Base-by-base conservation (phyloP, 2,888 invertebrate species). In the Netelia fuscicornis region DNA sequence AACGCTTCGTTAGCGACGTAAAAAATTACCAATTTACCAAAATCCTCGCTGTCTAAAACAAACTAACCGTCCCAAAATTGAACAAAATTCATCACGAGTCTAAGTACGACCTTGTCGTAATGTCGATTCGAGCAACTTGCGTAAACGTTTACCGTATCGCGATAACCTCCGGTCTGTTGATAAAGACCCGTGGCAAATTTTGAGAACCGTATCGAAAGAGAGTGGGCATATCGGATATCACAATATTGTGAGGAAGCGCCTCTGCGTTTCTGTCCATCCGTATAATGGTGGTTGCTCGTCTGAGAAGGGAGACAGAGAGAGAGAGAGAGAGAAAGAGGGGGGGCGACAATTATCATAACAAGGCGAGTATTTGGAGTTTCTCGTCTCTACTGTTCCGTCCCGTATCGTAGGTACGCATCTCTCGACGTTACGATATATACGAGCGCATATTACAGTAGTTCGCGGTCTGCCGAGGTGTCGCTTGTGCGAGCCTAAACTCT, bases 321-420 rank as follows among this genome's bases (percentile, higher is more conserved):
- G 81, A 17, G 0, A 17, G 17, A 17, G 17, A 5, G 81, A 17
- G 0, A 17, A 0, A 17, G 17, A 5, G 81, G 83, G 86, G 83
- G 86, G 81, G 83, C 78, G 89, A 89, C 91, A 90, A 93, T 93
- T 93, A 93, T 91, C 92, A 93, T 93, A 91, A 93, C 92, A 92
- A 93, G 89, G 88, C 88, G 88, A 87, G 87, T 91, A 90, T 92
- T 92, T 92, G 89, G 89, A 89, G 88, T 87, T 88, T 58, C 74
- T 82, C 71, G 79, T 86, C 86, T 85, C 82, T 87, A 81, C 68
- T 77, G 74, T 60, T 78, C 68, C 17, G 62, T 42, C 30, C 37
- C 78, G 81, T 88, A 92, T 92, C 90, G 83, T 65, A 58, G 86
- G 86, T 88, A 90, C 89, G 90, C 89, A 92, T 92, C 91, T 79